A percentile compares a stretch with the other conserved stretches of the same genome.
phyloP scores from a whole-genome alignment of 1,140 invertebrate species.

The Lethrus apterus region DNA sequence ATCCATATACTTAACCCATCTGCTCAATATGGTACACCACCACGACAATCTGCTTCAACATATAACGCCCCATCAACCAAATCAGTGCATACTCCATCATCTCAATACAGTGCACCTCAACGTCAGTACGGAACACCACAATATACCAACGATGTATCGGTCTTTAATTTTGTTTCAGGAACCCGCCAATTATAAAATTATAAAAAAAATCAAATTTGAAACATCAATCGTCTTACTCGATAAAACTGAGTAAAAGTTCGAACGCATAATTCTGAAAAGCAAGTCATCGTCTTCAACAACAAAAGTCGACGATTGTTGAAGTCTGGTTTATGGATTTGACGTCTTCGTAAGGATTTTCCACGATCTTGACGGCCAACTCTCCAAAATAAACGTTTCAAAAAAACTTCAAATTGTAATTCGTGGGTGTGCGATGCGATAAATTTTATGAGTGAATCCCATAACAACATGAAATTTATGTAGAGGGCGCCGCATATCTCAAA shows the following conservation, averaged over 20 bases:
- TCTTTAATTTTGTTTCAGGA: slow-evolving; percentile 16
- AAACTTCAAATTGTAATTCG: slow-evolving; percentile 54
- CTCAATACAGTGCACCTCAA: background rate
- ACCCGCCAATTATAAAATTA: slow-evolving; percentile 40
- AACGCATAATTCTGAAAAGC: slow-evolving; percentile 63
- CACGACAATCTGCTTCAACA: background rate
- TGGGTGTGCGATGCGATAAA: slow-evolving; percentile 67
- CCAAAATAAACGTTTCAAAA: slow-evolving; percentile 71
- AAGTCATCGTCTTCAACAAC: slow-evolving; percentile 70
- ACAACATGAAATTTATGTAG: slow-evolving; percentile 77
- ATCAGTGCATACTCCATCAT: background rate
- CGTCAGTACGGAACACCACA: background rate
- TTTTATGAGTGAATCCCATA: slow-evolving; percentile 78
- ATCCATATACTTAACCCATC: background rate
- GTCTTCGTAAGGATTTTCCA: slow-evolving; percentile 29
- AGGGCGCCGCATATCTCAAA: slow-evolving; percentile 70
- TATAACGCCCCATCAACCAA: background rate
- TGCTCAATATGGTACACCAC: background rate
- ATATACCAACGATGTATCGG: background rate
- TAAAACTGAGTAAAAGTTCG: slow-evolving; percentile 69
- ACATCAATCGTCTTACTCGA: slow-evolving; percentile 55
- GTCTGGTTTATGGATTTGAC: slow-evolving; percentile 53
- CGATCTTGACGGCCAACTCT: slow-evolving; percentile 48
- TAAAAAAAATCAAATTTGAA: background rate
- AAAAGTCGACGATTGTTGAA: slow-evolving; percentile 67